Conservation (phyloP, 2,113 vertebrate genomes). For the Saccopteryx bilineata region DNA sequence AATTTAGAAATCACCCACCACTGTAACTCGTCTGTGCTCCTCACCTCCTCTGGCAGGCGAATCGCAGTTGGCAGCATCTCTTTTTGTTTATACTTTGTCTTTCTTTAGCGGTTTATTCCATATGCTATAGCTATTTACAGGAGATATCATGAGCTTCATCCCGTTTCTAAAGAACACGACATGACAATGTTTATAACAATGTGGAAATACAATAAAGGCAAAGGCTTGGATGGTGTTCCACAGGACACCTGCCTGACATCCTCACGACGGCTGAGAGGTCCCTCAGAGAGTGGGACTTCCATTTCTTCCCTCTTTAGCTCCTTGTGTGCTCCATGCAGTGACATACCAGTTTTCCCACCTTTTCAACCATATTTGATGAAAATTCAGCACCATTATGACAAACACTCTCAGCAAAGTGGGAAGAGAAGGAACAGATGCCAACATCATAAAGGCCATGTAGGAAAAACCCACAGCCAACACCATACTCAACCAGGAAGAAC, state of each 20-base stretch:
- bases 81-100: background rate
- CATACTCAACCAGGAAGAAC: too few species aligned
- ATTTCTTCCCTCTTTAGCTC: background rate
- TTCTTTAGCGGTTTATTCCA: background rate
- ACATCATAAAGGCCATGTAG: too few species aligned
- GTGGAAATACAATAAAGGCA: background rate
- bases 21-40: accelerated
- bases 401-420: too few species aligned
- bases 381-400: too few species aligned
- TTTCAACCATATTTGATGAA: background rate
- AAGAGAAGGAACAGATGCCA: too few species aligned
- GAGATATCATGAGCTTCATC: too few species aligned
- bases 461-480: too few species aligned
- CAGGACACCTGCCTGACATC: background rate
- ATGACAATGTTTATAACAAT: background rate
- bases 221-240: background rate
- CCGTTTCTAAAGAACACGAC: background rate
- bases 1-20: too few species aligned
- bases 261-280: background rate
- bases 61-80: background rate
- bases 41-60: background rate
- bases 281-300: background rate
- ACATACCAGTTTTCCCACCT: background rate
- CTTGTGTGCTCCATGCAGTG: background rate
- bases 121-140: background rate